phyloP scores from a whole-genome alignment of 2,888 invertebrate species.

The Altica lythri region DNA sequence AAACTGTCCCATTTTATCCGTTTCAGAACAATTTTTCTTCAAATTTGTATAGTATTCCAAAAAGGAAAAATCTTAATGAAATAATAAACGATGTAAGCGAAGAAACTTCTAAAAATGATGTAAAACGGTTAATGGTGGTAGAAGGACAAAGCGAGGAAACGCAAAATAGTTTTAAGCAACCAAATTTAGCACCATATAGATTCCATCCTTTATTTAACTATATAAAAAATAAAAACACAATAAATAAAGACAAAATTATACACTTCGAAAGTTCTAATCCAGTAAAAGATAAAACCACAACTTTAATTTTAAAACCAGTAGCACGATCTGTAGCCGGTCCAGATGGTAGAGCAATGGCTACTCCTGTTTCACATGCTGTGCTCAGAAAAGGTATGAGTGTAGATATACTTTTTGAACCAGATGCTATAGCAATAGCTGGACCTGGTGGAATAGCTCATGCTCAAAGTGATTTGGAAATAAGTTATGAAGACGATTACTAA shows the following conservation, averaged over 20 bases:
- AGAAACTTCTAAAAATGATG: no score
- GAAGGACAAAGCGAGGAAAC: no score
- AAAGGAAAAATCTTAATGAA: neutral
- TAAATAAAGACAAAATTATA: slow-evolving; percentile 45
- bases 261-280: slow-evolving; percentile 43
- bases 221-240: slow-evolving; percentile 49
- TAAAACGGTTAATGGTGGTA: no score
- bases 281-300: slow-evolving; percentile 46
- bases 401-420: slow-evolving; percentile 69
- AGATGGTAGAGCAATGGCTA: slow-evolving; percentile 71
- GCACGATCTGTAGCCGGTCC: slow-evolving; percentile 70
- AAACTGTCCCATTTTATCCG: slow-evolving; percentile 2
- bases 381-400: slow-evolving; percentile 65
- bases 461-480: slow-evolving; percentile 68
- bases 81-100: neutral
- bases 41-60: neutral
- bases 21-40: neutral
- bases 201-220: slow-evolving; percentile 50
- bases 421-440: slow-evolving; percentile 73
- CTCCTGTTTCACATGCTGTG: slow-evolving; percentile 69
- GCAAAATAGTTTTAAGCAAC: slow-evolving; percentile 26
- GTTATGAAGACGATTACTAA: slow-evolving; percentile 47
- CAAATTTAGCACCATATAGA: slow-evolving; percentile 46
- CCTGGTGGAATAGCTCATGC: slow-evolving; percentile 79
- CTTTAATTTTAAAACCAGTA: slow-evolving; percentile 66